Evolutionary conservation across 37 sponge, comb jelly and placozoan genomes (phyloP), one percentile per base, ranked within the genome.

Genomic region (Diacarnus erythraeanus): DNA sequence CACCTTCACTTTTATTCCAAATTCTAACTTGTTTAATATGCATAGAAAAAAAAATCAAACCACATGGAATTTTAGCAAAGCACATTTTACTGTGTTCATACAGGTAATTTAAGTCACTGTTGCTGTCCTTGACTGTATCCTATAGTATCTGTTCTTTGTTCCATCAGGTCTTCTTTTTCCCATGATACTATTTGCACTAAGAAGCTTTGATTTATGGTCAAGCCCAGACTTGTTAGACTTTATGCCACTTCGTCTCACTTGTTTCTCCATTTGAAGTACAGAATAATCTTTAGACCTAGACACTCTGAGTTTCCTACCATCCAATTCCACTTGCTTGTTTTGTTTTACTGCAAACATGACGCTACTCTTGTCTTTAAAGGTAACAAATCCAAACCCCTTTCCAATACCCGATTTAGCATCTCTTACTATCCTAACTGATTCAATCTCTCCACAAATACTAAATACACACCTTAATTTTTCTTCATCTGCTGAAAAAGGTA

Each of bases 321-420:
- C 72, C 23, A 94, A 17, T 68, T 89, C 76, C 33, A 84, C 27
- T 31, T 75, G 81, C 54, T 74, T 67, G 60, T 64, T 74, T 10
- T 79, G 56, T 76, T 89, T 83, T 43, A 83, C 27, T 54, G 94
- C 90, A 74, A 94, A 80, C 84, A 94, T 34, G 38, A 94, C 94
- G 35, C 90, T 81, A 59, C 78, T 47, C 23, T 69, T 75, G 22
- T 94, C 95, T 10, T 31, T 80, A 67, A 91, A 94, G 35, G 66
- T 59, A 2, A 94, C 86, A 85, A 78, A 94, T 0, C 92, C 95
- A 88, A 94, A 91, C 1, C 95, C 95, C 61, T 91, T 94, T 9
- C 95, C 92, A 30, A 91, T 69, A 0, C 92, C 92, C 21, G 91
- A 87, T 38, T 79, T 78, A 12, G 63, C 22, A 37, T 94, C 95